phyloP scores from a whole-genome alignment of 2,113 vertebrate species.

The Suncus etruscus region DNA sequence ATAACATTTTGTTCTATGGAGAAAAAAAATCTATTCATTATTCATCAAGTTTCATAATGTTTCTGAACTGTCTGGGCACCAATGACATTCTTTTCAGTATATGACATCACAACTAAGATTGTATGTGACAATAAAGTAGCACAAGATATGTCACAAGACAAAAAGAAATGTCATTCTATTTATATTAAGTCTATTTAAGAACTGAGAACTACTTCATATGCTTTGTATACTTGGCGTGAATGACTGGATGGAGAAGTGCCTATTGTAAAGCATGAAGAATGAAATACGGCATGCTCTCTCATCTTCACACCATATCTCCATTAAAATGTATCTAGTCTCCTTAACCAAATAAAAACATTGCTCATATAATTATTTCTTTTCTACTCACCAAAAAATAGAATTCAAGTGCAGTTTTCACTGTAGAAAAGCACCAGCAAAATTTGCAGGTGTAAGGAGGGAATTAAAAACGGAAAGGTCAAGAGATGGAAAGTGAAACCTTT shows the following conservation, averaged over 20 bases:
- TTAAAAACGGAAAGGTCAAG: background rate
- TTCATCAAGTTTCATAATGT: constrained; percentile 40
- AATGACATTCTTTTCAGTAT: constrained; percentile 38
- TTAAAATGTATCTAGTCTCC: constrained; percentile 19
- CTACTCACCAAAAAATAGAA: background rate
- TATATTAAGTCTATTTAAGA: constrained; percentile 18
- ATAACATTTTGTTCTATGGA: constrained; percentile 38
- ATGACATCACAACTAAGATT: background rate
- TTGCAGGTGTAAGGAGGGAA: background rate
- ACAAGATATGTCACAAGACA: background rate
- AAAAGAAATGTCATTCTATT: constrained; percentile 23
- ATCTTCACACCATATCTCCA: background rate
- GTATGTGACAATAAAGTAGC: background rate
- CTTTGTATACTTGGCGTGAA: constrained; percentile 1
- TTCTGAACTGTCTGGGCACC: background rate
- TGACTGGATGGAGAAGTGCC: background rate
- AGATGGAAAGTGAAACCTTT: constrained; percentile 6
- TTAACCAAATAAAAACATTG: constrained; percentile 17
- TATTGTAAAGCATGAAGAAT: background rate
- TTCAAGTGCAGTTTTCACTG: constrained; percentile 48
- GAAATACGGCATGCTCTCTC: background rate
- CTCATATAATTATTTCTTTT: background rate
- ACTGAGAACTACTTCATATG: background rate
- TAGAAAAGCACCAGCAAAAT: constrained; percentile 38
- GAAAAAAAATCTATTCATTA: constrained; percentile 1